Evolutionary conservation across 2,113 vertebrate genomes (phyloP).

Genomic region (Bungarus multicinctus): DNA sequence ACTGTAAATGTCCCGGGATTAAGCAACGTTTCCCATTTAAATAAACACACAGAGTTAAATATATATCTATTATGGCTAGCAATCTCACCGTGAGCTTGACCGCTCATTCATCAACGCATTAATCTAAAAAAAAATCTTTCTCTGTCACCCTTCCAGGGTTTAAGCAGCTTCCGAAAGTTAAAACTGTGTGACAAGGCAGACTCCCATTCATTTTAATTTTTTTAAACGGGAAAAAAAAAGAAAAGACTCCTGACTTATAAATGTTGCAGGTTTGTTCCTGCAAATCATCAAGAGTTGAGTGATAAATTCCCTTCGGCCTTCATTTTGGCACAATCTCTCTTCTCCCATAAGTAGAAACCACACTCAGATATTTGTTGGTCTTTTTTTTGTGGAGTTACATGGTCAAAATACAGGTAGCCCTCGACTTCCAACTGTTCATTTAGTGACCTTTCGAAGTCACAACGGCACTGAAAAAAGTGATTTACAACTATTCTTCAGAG

Average conservation of each 20-base stretch:
- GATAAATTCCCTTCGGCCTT: not conserved
- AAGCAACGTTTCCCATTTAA: not conserved
- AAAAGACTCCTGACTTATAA: not conserved
- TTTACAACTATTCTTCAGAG: not conserved
- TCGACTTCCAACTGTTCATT: no score
- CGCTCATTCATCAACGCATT: not conserved
- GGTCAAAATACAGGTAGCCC: no score
- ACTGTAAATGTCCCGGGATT: not conserved
- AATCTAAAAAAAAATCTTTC: not conserved
- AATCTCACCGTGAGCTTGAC: not conserved
- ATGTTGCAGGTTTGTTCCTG: not conserved
- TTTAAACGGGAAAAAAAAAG: not conserved
- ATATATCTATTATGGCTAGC: not conserved
- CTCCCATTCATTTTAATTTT: not conserved
- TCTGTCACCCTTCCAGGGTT: not conserved
- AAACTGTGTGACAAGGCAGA: not conserved
- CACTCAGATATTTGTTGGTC: no score
- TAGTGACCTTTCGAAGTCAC: not conserved
- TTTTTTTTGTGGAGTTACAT: not conserved
- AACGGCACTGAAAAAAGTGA: not conserved
- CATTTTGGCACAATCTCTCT: not conserved
- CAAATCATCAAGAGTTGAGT: not conserved
- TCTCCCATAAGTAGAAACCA: not conserved
- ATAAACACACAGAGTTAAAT: constrained; percentile 1
- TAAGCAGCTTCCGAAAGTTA: not conserved